Conservation (phyloP, 2,113 vertebrate species). For the Thunnus maccoyii region DNA sequence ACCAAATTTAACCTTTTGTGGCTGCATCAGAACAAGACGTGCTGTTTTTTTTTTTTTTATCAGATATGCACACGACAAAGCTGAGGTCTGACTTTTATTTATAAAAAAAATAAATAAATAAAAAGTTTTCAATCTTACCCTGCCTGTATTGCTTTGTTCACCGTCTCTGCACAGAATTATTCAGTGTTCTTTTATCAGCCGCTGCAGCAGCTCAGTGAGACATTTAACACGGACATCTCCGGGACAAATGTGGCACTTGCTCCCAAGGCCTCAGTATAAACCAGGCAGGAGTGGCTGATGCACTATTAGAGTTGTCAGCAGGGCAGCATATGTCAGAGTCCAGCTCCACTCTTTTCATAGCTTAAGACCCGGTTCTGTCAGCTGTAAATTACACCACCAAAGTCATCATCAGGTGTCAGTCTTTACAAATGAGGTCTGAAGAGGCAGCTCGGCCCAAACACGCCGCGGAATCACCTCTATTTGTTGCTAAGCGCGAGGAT, state of each 20-base stretch:
- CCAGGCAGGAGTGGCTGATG: conserved; percentile 15
- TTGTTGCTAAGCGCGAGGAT: conserved; percentile 45
- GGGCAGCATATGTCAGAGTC: conserved; percentile 26
- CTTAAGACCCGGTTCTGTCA: conserved; percentile 17
- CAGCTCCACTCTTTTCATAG: conserved; percentile 15
- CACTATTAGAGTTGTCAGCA: conserved; percentile 38
- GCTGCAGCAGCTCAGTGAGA: conserved; percentile 18
- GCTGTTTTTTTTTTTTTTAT: background rate
- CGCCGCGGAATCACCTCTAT: conserved; percentile 45
- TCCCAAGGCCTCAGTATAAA: conserved; percentile 26
- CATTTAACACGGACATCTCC: conserved; percentile 18
- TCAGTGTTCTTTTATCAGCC: background rate
- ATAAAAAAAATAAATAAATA: background rate
- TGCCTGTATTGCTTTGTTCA: background rate
- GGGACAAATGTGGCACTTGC: conserved; percentile 40
- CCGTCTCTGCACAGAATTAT: conserved; percentile 4
- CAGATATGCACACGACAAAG: conserved; percentile 15
- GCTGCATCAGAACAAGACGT: background rate
- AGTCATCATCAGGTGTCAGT: conserved; percentile 47
- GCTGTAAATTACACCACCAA: conserved; percentile 55
- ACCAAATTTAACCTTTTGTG: conserved; percentile 11
- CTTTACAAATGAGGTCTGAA: conserved; percentile 59
- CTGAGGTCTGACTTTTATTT: background rate
- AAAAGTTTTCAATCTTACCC: background rate
- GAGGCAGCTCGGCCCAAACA: conserved; percentile 24